A percentile compares a stretch with the other conserved stretches of the same genome.
Evolutionary conservation across 2,113 vertebrate species (phyloP).

Genomic region (Indicator indicator): DNA sequence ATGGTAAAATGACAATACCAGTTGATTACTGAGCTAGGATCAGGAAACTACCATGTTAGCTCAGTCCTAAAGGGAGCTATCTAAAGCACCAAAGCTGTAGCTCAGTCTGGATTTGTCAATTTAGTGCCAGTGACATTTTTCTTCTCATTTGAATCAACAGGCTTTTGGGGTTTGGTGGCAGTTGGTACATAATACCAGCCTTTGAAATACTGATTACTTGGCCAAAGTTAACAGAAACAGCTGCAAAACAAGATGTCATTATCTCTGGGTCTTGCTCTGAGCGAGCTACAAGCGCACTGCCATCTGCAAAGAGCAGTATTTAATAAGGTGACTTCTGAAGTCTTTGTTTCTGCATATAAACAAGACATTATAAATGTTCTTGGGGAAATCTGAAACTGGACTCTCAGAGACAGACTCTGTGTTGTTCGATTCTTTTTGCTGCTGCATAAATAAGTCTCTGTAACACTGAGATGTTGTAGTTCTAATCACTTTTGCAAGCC

Average conservation of each 20-base stretch:
- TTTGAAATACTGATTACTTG: conserved; percentile 50
- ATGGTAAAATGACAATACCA: not conserved
- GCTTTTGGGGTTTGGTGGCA: conserved; percentile 15
- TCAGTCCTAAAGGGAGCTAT: not conserved
- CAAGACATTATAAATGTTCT: not conserved
- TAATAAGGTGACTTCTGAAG: conserved; percentile 45
- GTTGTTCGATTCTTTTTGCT: not conserved
- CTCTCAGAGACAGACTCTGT: not conserved
- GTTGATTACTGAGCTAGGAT: not conserved
- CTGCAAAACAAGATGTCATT: conserved; percentile 57
- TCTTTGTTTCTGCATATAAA: conserved; percentile 25
- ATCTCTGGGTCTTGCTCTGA: conserved; percentile 42
- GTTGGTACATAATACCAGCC: conserved; percentile 26
- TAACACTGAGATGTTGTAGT: not conserved
- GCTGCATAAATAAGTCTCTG: not conserved
- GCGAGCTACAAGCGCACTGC: conserved; percentile 1
- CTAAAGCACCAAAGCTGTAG: not conserved
- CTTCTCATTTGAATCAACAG: conserved; percentile 4
- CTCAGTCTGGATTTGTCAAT: not conserved
- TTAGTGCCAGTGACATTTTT: conserved; percentile 24
- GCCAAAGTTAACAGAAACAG: conserved; percentile 63
- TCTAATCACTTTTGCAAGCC: not conserved
- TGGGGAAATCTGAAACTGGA: conserved; percentile 22
- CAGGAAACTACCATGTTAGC: not conserved
- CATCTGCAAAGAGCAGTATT: conserved; percentile 55